phyloP scores from a whole-genome alignment of 2,888 invertebrate genomes.

The Arctia plantaginis region DNA sequence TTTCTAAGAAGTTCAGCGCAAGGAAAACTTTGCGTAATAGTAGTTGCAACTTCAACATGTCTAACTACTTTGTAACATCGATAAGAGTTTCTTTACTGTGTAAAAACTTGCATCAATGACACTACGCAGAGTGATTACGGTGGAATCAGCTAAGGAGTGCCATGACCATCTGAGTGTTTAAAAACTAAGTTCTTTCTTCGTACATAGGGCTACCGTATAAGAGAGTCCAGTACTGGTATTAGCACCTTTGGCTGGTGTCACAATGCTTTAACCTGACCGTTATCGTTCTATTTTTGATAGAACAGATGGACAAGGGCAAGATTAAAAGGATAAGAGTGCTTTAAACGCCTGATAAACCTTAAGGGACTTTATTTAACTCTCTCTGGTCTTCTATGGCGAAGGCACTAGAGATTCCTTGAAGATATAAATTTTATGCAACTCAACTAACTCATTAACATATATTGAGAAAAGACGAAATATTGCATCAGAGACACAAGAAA shows the following conservation, averaged over 20 bases:
- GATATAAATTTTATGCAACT: background rate
- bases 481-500: background rate
- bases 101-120: background rate
- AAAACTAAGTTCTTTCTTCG: no score
- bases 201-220: no score
- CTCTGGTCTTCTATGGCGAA: no score
- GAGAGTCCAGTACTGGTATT: no score
- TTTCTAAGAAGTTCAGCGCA: constrained; percentile 42
- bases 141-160: background rate
- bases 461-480: background rate
- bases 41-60: constrained; percentile 34
- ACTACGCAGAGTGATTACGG: background rate
- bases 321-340: no score
- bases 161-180: background rate
- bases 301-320: no score
- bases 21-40: constrained; percentile 16
- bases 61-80: constrained; percentile 16
- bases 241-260: background rate
- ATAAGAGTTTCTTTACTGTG: background rate
- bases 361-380: background rate
- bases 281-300: no score
- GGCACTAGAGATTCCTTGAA: background rate
- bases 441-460: background rate
- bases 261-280: no score
- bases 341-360: background rate